Conservation (phyloP, 2,797 vertebrate species). For the Channallabes apus region DNA sequence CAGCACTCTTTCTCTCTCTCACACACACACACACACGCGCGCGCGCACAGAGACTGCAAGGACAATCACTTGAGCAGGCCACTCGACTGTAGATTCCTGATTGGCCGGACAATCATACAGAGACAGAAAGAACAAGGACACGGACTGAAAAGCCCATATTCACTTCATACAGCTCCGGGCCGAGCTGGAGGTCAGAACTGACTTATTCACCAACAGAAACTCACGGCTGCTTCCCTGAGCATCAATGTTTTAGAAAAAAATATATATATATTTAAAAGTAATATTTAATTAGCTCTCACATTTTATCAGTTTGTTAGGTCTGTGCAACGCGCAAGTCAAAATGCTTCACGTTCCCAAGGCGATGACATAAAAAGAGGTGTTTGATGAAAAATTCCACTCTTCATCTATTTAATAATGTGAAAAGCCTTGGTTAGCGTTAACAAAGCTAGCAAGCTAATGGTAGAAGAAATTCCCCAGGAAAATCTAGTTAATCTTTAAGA, state of each 20-base stretch:
- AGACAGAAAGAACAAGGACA: conserved; percentile 2
- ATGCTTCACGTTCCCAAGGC: not conserved
- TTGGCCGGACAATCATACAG: not conserved
- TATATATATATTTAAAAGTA: not conserved
- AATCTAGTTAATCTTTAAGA: not conserved
- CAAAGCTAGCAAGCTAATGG: not conserved
- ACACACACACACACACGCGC: not conserved
- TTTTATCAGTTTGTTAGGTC: not conserved
- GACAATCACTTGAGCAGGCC: conserved; percentile 18
- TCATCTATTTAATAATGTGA: not conserved
- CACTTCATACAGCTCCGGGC: too few relatives aligned
- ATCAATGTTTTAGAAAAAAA: not conserved
- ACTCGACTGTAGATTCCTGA: conserved; percentile 5
- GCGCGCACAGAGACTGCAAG: not conserved
- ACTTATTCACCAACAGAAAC: not conserved
- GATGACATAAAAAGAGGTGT: not conserved
- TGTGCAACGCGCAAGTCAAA: not conserved
- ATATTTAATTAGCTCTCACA: not conserved
- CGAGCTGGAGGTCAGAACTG: not conserved
- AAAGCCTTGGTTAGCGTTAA: not conserved
- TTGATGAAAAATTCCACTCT: not conserved
- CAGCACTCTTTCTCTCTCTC: not conserved
- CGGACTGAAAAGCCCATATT: not conserved
- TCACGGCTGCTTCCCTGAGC: not conserved
- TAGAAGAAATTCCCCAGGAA: not conserved